phyloP scores from a whole-genome alignment of 1,140 invertebrate species.

The Bombus consobrinus region DNA sequence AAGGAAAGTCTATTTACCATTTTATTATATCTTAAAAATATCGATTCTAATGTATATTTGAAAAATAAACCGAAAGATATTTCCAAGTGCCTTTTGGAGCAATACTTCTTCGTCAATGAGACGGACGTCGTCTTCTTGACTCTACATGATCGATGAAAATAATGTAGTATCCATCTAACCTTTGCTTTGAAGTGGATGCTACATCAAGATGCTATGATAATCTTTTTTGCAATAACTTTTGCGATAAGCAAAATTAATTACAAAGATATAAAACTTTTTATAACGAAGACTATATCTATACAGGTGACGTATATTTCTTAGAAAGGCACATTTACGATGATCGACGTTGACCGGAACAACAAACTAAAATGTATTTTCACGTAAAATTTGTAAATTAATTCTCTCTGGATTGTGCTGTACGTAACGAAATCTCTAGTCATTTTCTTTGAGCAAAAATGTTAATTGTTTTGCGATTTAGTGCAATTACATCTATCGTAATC shows the following conservation, averaged over 20 bases:
- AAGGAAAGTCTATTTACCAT: neutral
- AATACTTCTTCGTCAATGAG: slow-evolving; percentile 56
- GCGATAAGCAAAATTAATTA: neutral
- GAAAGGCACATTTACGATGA: neutral
- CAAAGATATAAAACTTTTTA: neutral
- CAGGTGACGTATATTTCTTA: neutral
- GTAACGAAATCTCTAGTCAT: neutral
- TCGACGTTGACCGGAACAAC: too few species aligned
- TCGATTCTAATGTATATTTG: neutral
- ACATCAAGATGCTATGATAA: slow-evolving; percentile 31
- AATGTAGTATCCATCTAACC: slow-evolving; percentile 59
- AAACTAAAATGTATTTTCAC: neutral
- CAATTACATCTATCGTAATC: neutral
- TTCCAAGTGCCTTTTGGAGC: slow-evolving; percentile 8
- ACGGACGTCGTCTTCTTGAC: slow-evolving; percentile 50
- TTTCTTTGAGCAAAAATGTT: neutral
- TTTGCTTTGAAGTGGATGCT: slow-evolving; percentile 40
- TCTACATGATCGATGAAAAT: slow-evolving; percentile 66
- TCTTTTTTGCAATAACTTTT: neutral
- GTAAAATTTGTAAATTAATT: neutral
- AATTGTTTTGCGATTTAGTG: neutral
- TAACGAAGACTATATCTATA: neutral
- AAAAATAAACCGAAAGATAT: slow-evolving; percentile 3
- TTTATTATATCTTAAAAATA: neutral
- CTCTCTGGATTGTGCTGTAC: too few species aligned